phyloP scores from a whole-genome alignment of 1,140 invertebrate genomes.

The Penaeus vannamei region DNA sequence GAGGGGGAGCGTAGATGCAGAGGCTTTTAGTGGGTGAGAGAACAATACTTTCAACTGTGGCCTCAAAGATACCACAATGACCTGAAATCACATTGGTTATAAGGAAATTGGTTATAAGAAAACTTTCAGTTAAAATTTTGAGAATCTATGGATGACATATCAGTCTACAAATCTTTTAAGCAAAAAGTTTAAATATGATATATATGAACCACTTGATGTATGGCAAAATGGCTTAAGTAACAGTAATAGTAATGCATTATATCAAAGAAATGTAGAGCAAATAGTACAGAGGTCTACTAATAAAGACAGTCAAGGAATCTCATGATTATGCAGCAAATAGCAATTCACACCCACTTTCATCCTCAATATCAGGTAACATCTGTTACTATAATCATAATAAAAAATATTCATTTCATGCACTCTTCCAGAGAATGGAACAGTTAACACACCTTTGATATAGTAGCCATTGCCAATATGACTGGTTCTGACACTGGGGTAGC shows the following conservation, averaged over 20 bases:
- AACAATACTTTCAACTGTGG: conserved; percentile 82
- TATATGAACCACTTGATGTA: too few relatives aligned
- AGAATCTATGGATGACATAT: neutral
- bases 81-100: conserved; percentile 71
- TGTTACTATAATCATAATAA: too few relatives aligned
- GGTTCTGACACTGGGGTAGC: conserved; percentile 82
- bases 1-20: conserved; percentile 80
- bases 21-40: conserved; percentile 76
- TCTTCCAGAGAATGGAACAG: conserved; percentile 42
- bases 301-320: too few relatives aligned
- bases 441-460: conserved; percentile 82
- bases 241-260: too few relatives aligned
- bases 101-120: neutral
- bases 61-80: conserved; percentile 88
- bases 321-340: too few relatives aligned
- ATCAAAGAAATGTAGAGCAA: too few relatives aligned
- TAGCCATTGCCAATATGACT: conserved; percentile 91
- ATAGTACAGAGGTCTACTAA: too few relatives aligned
- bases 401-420: neutral
- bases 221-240: too few relatives aligned
- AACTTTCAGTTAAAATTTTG: neutral
- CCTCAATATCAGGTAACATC: too few relatives aligned
- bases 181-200: too few relatives aligned
- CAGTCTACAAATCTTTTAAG: too few relatives aligned
- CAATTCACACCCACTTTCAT: too few relatives aligned